Evolutionary conservation across 2,113 vertebrate genomes (phyloP).

Genomic region (Ginglymostoma cirratum): DNA sequence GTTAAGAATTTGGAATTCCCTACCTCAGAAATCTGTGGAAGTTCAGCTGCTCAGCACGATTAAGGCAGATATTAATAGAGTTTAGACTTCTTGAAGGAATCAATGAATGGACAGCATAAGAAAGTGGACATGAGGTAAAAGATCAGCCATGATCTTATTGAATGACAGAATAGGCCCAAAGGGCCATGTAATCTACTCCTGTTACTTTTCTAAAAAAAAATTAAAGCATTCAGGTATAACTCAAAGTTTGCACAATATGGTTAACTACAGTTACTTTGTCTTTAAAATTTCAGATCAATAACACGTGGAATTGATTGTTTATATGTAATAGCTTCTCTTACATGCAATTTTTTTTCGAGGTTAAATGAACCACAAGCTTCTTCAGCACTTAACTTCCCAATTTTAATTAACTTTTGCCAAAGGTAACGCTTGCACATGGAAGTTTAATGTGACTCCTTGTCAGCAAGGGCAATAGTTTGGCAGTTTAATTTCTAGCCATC

Average conservation of each 20-base stretch:
- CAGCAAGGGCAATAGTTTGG: slow-evolving; percentile 42
- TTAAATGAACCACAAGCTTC: background rate
- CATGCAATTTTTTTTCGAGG: background rate
- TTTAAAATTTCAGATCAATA: background rate
- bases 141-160: background rate
- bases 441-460: slow-evolving; percentile 18
- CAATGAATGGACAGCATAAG: background rate
- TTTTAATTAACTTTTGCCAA: slow-evolving; percentile 38
- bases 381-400: background rate
- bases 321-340: background rate
- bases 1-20: no score
- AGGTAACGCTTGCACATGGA: slow-evolving; percentile 35
- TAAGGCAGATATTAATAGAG: no score
- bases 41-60: no score
- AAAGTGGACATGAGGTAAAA: background rate
- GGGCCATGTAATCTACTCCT: background rate
- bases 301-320: background rate
- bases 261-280: background rate
- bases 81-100: no score
- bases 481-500: slow-evolving; percentile 45
- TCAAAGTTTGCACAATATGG: background rate
- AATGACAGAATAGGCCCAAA: background rate
- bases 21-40: no score
- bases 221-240: no score
- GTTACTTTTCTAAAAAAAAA: background rate